Conservation (phyloP, 2,888 invertebrate genomes). For the Drosophila anceps region DNA sequence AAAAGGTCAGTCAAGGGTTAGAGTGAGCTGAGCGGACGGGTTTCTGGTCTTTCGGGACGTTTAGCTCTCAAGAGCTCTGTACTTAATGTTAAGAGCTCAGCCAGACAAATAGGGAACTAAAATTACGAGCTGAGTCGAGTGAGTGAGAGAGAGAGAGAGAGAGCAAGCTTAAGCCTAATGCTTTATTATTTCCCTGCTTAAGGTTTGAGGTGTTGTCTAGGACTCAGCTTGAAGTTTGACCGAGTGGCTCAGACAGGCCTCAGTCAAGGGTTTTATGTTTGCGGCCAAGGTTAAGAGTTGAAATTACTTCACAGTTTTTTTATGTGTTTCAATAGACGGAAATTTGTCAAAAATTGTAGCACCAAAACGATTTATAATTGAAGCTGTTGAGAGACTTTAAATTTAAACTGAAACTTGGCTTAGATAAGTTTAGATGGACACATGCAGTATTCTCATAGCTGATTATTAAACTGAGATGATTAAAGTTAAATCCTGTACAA, state of each 20-base stretch:
- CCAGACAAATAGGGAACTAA: neutral
- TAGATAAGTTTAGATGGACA: neutral
- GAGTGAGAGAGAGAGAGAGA: neutral
- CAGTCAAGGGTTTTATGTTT: neutral
- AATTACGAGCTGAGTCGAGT: neutral
- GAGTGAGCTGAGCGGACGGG: neutral
- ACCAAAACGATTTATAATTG: neutral
- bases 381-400: neutral
- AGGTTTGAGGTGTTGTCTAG: neutral
- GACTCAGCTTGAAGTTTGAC: conserved; percentile 3
- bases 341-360: neutral
- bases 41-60: neutral
- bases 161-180: neutral
- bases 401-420: neutral
- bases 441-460: neutral
- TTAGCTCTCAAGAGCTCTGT: conserved; percentile 9
- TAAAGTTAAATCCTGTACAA: neutral
- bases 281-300: neutral
- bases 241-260: neutral
- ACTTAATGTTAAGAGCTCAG: conserved; percentile 5
- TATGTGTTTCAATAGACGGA: neutral
- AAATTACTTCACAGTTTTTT: neutral
- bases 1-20: conserved; percentile 30
- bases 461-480: neutral
- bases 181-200: neutral